These are phyloP conservation scores for Microplitis deprimator DNA, from an alignment of 2,888 invertebrate genomes.

Conservation along the genomic window DNA sequence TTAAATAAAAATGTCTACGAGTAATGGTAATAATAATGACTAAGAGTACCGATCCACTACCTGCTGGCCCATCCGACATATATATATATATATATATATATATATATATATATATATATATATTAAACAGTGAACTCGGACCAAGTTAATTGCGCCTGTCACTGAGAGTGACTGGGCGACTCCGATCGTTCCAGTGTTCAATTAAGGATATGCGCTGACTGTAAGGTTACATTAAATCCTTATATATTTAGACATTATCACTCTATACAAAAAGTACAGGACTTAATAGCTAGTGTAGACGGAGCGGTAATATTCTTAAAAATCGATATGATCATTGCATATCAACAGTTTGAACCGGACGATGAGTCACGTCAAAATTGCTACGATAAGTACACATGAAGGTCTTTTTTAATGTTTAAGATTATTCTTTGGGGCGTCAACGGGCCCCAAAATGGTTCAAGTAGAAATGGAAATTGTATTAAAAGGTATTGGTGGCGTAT, in stretches of 20 bases:
- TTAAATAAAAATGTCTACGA: too few relatives aligned
- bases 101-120: too few relatives aligned
- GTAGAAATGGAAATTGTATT: slow-evolving; percentile 37
- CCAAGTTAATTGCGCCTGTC: too few relatives aligned
- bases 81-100: too few relatives aligned
- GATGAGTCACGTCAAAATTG: slow-evolving; percentile 56
- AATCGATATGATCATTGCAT: slow-evolving; percentile 60
- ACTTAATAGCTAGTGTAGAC: slow-evolving; percentile 48
- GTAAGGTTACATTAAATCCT: slow-evolving; percentile 56
- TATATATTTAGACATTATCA: slow-evolving; percentile 53
- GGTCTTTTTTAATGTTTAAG: slow-evolving; percentile 54
- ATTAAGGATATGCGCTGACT: too few relatives aligned
- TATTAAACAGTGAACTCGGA: too few relatives aligned
- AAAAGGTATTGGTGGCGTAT: slow-evolving; percentile 20
- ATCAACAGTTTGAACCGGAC: slow-evolving; percentile 62
- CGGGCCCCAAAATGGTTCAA: slow-evolving; percentile 35
- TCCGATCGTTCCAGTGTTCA: too few relatives aligned
- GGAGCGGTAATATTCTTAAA: slow-evolving; percentile 61
- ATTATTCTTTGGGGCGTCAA: slow-evolving; percentile 31
- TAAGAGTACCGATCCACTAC: too few relatives aligned
- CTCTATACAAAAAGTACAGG: slow-evolving; percentile 52
- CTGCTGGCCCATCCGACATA: too few relatives aligned
- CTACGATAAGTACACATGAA: slow-evolving; percentile 62
- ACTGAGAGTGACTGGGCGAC: too few relatives aligned
- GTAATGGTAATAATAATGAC: too few relatives aligned